Conservation (phyloP, 2,888 invertebrate species). For the Euspilapteryx auroguttella region DNA sequence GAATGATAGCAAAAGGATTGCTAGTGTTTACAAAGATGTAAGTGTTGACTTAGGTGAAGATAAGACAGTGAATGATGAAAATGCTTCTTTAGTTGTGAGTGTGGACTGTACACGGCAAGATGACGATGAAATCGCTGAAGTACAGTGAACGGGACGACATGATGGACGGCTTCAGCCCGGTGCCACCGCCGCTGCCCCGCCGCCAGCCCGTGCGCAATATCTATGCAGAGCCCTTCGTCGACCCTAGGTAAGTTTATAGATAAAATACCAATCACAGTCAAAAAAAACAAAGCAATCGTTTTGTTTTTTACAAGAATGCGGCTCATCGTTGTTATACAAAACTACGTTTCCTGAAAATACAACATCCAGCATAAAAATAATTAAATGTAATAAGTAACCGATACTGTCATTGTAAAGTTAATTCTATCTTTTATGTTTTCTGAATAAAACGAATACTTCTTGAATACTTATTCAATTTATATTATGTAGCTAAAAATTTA, state of each 20-base stretch:
- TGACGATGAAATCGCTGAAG: slow-evolving; percentile 66
- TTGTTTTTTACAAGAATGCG: no score
- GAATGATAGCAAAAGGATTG: no score
- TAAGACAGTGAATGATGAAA: slow-evolving; percentile 22
- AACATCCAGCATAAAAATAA: no score
- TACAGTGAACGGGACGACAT: slow-evolving; percentile 57
- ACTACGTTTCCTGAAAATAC: no score
- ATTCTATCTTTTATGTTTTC: no score
- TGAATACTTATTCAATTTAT: no score
- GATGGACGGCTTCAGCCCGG: slow-evolving; percentile 59
- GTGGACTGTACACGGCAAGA: slow-evolving; percentile 37
- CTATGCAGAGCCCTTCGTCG: slow-evolving; percentile 68
- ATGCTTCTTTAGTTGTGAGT: slow-evolving; percentile 31
- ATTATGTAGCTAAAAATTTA: slow-evolving; percentile 3
- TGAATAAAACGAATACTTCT: no score
- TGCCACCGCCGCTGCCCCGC: slow-evolving; percentile 65
- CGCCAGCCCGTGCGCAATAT: slow-evolving; percentile 66
- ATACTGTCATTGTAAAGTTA: no score
- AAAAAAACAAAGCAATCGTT: no score
- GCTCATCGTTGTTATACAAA: no score
- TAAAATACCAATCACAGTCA: no score
- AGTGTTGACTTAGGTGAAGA: slow-evolving; percentile 28
- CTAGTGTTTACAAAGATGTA: slow-evolving; percentile 21
- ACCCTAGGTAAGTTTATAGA: slow-evolving; percentile 48
- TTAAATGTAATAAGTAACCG: no score